Evolutionary conservation across 1,140 invertebrate genomes (phyloP), one percentile per base, ranked within the genome.

Genomic region (Neodiprion fabricii): DNA sequence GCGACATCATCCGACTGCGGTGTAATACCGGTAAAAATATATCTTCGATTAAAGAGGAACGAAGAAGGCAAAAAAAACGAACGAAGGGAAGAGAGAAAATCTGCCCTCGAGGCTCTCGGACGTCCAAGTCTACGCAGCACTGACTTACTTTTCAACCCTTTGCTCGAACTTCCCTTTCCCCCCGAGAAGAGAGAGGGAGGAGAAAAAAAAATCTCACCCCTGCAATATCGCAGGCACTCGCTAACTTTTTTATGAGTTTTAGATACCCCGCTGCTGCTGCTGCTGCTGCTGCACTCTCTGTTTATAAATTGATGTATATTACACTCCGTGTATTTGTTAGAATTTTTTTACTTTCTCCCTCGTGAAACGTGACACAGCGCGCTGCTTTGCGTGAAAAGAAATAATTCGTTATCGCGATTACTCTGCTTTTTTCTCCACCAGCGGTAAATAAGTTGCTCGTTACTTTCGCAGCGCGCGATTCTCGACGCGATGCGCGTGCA

Each of bases 91-190:
- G 28, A 40, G 28, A 40, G 28, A 40, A 40, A 40, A 40, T 40
- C 28, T 40, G 28, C 28, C n/a, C 53, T 61, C 53, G n/a, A 12
- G 11, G 53, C 53, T 61, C 77, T 75, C 47, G 71, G 47, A 75
- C 74, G 75, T 74, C 73, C 73, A 66, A 75, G 61, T 71, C 50
- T 9, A 69, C 79, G 83, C 81, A 83, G 86, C 81, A 86, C 83
- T 87, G 85, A 86, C 86, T 88, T 85, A 88, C 83, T 86, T 86
- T 17, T 82, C 80, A 82, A 83, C 82, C 81, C 85, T 83, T 86
- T 84, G 5, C 79, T 75, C 53, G 71, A 73, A 66, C 28, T 71
- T 49, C 67, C 49, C 61, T 1, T n/a, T 3, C 48, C 50, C 21
- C 11, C 71, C 28, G 40, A 14, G 1, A 4, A 23, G 68, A 74